Conservation (phyloP, 1,140 invertebrate species). For the Panagrolaimus sp. region DNA sequence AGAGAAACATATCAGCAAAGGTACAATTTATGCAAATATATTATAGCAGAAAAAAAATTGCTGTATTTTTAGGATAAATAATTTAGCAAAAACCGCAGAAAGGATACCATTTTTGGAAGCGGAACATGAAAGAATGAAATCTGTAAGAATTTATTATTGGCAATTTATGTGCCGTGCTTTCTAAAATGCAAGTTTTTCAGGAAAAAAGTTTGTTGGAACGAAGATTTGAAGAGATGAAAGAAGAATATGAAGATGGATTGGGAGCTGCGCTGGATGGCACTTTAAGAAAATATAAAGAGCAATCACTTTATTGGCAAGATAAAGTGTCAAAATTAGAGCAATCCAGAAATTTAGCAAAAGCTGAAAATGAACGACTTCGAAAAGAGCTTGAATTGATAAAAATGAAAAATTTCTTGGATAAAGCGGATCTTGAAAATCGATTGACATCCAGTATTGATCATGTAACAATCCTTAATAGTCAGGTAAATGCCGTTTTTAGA, state of each 20-base stretch:
- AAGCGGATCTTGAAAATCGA: slow-evolving; percentile 44
- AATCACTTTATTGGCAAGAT: slow-evolving; percentile 48
- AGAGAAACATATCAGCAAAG: slow-evolving; percentile 39
- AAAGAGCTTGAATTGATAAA: slow-evolving; percentile 41
- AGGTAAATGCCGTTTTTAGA: slow-evolving; percentile 23
- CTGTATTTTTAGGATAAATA: slow-evolving; percentile 33
- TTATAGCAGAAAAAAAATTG: neutral
- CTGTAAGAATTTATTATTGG: slow-evolving; percentile 21
- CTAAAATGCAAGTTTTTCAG: slow-evolving; percentile 23
- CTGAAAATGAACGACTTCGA: slow-evolving; percentile 27
- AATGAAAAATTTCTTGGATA: slow-evolving; percentile 33
- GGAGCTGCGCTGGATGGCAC: slow-evolving; percentile 43
- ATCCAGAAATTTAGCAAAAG: slow-evolving; percentile 2
- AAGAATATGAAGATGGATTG: slow-evolving; percentile 48
- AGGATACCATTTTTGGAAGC: slow-evolving; percentile 40
- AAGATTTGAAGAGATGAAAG: slow-evolving; percentile 32
- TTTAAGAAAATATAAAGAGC: slow-evolving; percentile 41
- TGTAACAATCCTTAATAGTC: slow-evolving; percentile 38
- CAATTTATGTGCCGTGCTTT: no score
- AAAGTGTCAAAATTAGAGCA: slow-evolving; percentile 30
- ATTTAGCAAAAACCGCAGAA: slow-evolving; percentile 36
- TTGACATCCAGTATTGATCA: slow-evolving; percentile 51
- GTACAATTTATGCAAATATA: slow-evolving; percentile 18
- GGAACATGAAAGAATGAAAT: slow-evolving; percentile 41
- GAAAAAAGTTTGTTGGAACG: slow-evolving; percentile 52